A percentile compares a stretch with the other conserved stretches of the same genome.
Evolutionary conservation across 2,888 invertebrate species (phyloP).

Genomic region (Drosophila mettleri): DNA sequence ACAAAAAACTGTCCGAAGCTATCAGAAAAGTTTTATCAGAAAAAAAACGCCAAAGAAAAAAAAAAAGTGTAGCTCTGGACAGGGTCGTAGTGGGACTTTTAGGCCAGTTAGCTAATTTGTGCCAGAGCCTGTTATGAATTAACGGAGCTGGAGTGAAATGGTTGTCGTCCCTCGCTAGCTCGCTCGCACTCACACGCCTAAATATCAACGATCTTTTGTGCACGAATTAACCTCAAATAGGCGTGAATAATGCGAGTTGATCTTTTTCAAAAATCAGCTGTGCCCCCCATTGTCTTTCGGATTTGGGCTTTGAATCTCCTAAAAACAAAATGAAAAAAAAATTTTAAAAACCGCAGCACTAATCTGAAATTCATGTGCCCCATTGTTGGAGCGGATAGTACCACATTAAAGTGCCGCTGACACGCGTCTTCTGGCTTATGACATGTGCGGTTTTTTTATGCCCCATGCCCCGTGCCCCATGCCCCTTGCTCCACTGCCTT

Average conservation of each 20-base stretch:
- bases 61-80: conserved; percentile 13
- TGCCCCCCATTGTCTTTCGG: conserved; percentile 51
- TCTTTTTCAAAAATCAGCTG: conserved; percentile 51
- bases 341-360: conserved; percentile 31
- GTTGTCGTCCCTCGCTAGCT: background rate
- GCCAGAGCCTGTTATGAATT: conserved; percentile 39
- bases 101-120: conserved; percentile 66
- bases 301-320: conserved; percentile 32
- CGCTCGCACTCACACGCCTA: conserved; percentile 5
- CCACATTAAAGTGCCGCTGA: conserved; percentile 77
- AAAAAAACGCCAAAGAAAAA: conserved; percentile 36
- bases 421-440: conserved; percentile 71
- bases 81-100: conserved; percentile 19
- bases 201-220: conserved; percentile 55
- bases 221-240: conserved; percentile 73
- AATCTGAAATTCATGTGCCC: conserved; percentile 60
- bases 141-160: conserved; percentile 24
- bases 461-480: background rate
- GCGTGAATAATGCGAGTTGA: conserved; percentile 72
- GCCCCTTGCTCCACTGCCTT: conserved; percentile 12
- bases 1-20: conserved; percentile 49
- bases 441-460: conserved; percentile 61
- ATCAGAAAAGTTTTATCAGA: conserved; percentile 68
- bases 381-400: conserved; percentile 41
- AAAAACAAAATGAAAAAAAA: conserved; percentile 1